Evolutionary conservation across 2,888 invertebrate species (phyloP).

Genomic region (Dryococelus australis): DNA sequence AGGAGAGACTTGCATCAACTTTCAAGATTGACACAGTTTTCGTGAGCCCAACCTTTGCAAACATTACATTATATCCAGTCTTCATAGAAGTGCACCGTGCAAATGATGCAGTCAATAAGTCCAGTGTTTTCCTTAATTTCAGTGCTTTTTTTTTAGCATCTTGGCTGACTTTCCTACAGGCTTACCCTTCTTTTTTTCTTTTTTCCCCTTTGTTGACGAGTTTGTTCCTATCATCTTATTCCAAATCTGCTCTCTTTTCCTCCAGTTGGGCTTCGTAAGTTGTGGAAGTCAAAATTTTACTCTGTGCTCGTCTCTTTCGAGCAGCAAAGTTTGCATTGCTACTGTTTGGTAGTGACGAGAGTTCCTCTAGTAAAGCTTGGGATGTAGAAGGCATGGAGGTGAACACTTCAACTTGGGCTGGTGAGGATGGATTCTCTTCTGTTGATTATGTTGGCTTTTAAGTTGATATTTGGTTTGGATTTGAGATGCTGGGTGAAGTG

Average conservation of each 20-base stretch:
- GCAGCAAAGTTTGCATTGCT: background rate
- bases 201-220: background rate
- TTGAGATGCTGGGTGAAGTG: background rate
- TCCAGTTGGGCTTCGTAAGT: background rate
- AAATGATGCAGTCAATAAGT: background rate
- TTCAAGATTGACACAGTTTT: conserved; percentile 16
- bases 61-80: background rate
- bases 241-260: background rate
- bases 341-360: background rate
- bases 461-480: background rate
- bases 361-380: background rate
- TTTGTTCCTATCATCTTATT: background rate
- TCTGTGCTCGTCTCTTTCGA: background rate
- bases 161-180: background rate
- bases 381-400: background rate
- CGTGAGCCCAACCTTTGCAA: conserved; percentile 16
- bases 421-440: background rate
- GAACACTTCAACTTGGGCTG: conserved; percentile 9
- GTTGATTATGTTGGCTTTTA: background rate
- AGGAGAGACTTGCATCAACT: too few species aligned
- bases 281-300: background rate
- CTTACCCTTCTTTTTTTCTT: background rate
- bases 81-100: background rate
- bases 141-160: background rate
- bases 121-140: background rate